Percentiles rank a stretch among this genome's conserved stretches.
Conservation (phyloP, 2,888 invertebrate species). For the Dryocosmus kuriphilus region DNA sequence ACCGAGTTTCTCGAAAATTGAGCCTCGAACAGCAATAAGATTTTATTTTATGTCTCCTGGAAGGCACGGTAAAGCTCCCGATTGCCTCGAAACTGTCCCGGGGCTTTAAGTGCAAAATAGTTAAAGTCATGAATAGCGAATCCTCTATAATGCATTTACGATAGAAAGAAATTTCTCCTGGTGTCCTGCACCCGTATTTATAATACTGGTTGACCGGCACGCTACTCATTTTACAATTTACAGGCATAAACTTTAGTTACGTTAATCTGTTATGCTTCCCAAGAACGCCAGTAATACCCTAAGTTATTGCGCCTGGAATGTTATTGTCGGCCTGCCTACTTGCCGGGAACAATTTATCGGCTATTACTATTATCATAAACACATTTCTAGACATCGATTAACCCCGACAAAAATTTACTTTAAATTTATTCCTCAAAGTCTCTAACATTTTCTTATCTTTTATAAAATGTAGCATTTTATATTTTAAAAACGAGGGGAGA, state of each 20-base stretch:
- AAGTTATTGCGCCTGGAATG: not conserved
- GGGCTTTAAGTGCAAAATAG: not conserved
- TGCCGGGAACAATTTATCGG: not conserved
- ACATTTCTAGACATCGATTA: slow-evolving; percentile 33
- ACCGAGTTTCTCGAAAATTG: not conserved
- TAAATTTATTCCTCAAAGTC: too few species aligned
- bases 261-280: slow-evolving; percentile 50
- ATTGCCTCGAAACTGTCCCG: not conserved
- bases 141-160: not conserved
- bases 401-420: slow-evolving; percentile 50
- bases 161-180: slow-evolving; percentile 38
- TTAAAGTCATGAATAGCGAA: slow-evolving; percentile 1
- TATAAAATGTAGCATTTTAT: too few species aligned
- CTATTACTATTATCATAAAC: not conserved
- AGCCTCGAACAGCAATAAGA: not conserved
- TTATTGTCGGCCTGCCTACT: not conserved
- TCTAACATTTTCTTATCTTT: not conserved
- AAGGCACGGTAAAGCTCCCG: not conserved
- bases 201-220: slow-evolving; percentile 68
- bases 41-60: slow-evolving; percentile 2
- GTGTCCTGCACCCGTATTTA: slow-evolving; percentile 63
- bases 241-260: slow-evolving; percentile 66
- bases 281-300: slow-evolving; percentile 13
- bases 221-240: slow-evolving; percentile 63
- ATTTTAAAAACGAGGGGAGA: too few species aligned